Base-by-base conservation (phyloP, 2,797 vertebrate species). In the Helicolenus hilgendorfi region DNA sequence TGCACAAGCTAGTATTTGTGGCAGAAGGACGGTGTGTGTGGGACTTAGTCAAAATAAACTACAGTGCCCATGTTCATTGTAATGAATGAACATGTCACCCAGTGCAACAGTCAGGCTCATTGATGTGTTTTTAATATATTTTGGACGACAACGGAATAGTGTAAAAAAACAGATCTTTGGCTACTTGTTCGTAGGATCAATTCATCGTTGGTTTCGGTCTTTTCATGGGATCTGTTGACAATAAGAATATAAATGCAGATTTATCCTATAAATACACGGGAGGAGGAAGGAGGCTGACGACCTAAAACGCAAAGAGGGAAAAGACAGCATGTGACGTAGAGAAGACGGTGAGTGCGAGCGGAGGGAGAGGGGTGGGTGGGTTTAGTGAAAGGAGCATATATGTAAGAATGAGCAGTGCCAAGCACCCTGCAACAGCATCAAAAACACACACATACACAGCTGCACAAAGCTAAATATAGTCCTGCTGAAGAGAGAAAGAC, bases 381-480 rank as follows among this genome's bases (percentile, higher is more conserved):
- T 79, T 75, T 63, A 36, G 83, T 72, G 79, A 93, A 89, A 84
- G 58, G 83, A 92, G 83, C 81, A 74, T 79, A 55, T 38, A 79
- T 79, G 41, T 81, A 84, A 87, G 74, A 86, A 69, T 49, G 85
- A 93, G 86, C 82, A 38, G 56, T 29, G 79, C 74, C 76, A 58
- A 64, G 56, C 80, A 60, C 29, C 8, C 68, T 71, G 73, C 81
- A 64, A 75, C 75, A 75, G 79, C 84, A 88, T 86, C 72, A 85
- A 88, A 91, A 92, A 89, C 72, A 85, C 70, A 49, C 58, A 79
- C 72, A 89, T 18, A 81, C 81, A 84, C 90, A 92, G 91, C 90
- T 93, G 93, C 92, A 92, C 79, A 69, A 53, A 68, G 77, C 94
- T 95, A 96, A 95, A 95, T 95, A 92, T 96, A 95, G 92, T 82